Evolutionary conservation across 2,797 vertebrate genomes (phyloP).

Genomic region (Nothura maculosa): DNA sequence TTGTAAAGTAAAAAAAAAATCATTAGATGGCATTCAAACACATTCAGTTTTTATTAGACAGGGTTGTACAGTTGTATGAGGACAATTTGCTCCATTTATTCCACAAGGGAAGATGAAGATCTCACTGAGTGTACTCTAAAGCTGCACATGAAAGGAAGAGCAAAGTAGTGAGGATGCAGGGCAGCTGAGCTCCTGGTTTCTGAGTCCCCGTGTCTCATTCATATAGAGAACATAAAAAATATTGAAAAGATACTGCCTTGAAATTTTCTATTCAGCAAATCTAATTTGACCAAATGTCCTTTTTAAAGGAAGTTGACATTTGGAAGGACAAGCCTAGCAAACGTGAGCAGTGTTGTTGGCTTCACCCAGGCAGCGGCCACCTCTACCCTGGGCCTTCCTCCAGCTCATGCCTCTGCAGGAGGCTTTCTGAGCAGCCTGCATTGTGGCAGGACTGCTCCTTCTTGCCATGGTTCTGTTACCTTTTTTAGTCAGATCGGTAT

Average conservation of each 20-base stretch:
- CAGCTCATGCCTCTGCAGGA: background rate
- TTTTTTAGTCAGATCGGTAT: background rate
- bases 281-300: background rate
- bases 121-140: background rate
- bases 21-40: background rate
- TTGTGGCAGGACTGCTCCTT: background rate
- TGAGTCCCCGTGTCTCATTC: background rate
- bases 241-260: background rate
- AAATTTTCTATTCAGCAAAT: background rate
- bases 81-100: background rate
- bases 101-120: background rate
- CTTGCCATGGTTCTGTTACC: background rate
- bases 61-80: background rate
- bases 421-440: background rate
- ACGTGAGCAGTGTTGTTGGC: background rate
- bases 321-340: background rate
- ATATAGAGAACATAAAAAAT: background rate
- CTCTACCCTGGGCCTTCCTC: background rate
- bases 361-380: background rate
- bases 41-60: background rate
- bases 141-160: background rate
- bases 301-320: background rate
- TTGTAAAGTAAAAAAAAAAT: background rate
- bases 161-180: background rate
- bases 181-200: background rate